phyloP scores from a whole-genome alignment of 2,113 vertebrate species.

The Larimichthys polyactis region DNA sequence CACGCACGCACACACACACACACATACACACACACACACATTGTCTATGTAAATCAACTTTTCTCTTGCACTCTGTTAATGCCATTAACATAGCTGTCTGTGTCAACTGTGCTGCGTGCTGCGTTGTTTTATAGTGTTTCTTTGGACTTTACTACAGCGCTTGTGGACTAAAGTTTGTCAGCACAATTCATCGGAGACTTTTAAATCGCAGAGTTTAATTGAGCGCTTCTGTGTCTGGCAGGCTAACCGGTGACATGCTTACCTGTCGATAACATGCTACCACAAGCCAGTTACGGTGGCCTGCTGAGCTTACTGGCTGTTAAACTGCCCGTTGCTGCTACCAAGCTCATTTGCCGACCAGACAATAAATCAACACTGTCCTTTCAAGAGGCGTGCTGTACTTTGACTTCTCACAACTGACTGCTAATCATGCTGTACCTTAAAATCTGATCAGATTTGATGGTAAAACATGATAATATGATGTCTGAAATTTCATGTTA shows the following conservation, averaged over 20 bases:
- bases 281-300: not conserved
- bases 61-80: slow-evolving; percentile 62
- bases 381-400: not conserved
- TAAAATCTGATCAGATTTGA: too few relatives aligned
- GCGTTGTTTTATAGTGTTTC: slow-evolving; percentile 32
- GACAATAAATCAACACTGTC: not conserved
- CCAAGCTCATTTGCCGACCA: not conserved
- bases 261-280: not conserved
- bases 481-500: too few relatives aligned
- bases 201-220: not conserved
- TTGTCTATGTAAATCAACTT: slow-evolving; percentile 55
- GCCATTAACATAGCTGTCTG: slow-evolving; percentile 56
- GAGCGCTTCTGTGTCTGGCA: not conserved
- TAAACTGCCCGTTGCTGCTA: not conserved
- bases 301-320: not conserved
- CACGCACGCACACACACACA: not conserved
- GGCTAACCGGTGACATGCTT: not conserved
- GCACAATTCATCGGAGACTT: not conserved
- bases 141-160: slow-evolving; percentile 21
- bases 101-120: slow-evolving; percentile 34
- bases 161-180: slow-evolving; percentile 19
- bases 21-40: slow-evolving; percentile 20
- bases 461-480: too few relatives aligned
- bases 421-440: too few relatives aligned
- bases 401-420: too few relatives aligned